These are phyloP conservation scores for Arvicanthis niloticus DNA, from an alignment of 2,113 vertebrate genomes.

Conservation along the genomic window DNA sequence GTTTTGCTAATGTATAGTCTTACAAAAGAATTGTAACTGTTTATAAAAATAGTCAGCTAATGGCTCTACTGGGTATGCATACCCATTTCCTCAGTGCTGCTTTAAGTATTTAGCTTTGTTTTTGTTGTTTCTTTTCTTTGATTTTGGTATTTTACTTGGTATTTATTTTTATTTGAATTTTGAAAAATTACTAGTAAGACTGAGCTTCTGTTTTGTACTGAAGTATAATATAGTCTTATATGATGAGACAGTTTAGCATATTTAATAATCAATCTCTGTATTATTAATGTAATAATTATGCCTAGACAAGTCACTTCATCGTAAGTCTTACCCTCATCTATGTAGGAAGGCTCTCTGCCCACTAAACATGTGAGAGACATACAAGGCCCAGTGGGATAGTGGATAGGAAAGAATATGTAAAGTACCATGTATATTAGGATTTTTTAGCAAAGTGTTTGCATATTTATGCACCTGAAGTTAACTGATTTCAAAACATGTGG, in stretches of 20 bases:
- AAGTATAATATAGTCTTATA: not conserved
- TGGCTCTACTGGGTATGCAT: not conserved
- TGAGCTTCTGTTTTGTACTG: not conserved
- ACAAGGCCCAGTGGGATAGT: not conserved
- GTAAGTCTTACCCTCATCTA: not conserved
- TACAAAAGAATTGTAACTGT: slow-evolving; percentile 12
- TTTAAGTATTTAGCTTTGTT: slow-evolving; percentile 21
- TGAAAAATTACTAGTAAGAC: not conserved
- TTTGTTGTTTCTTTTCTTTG: slow-evolving; percentile 17
- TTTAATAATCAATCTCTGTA: not conserved
- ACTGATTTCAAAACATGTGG: not conserved
- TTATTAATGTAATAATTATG: not conserved
- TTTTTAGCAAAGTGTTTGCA: not conserved
- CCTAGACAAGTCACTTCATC: not conserved
- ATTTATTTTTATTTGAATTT: not conserved
- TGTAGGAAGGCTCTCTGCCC: not conserved
- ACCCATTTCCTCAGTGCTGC: not conserved
- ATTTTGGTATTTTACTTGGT: slow-evolving; percentile 13
- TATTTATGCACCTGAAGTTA: not conserved
- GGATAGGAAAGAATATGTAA: not conserved
- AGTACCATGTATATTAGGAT: not conserved
- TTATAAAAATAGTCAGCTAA: not conserved
- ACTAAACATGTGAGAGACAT: not conserved
- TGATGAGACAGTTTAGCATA: not conserved
- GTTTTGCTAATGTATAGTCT: not conserved